Percentiles rank a stretch among this genome's conserved stretches.
Evolutionary conservation across 1,140 invertebrate species (phyloP).

Genomic region (Mylabris phalerata): DNA sequence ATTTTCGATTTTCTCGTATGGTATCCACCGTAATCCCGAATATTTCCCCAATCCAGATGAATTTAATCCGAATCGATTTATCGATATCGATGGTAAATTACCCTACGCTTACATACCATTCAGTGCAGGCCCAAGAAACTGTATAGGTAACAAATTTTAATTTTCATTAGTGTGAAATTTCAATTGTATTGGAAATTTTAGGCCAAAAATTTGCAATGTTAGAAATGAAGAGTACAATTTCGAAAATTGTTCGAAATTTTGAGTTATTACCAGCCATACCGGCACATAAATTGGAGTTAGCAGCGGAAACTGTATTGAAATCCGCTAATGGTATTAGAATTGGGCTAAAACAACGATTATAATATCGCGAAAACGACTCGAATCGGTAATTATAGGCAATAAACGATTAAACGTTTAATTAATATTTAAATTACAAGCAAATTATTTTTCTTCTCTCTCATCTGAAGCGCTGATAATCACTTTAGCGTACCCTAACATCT

Average conservation of each 20-base stretch:
- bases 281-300: not conserved
- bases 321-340: conserved; percentile 1
- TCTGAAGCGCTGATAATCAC: conserved; percentile 37
- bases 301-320: conserved; percentile 4
- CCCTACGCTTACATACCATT: conserved; percentile 50
- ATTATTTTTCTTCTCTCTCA: not conserved
- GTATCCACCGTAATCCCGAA: conserved; percentile 53
- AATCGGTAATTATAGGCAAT: too few species aligned
- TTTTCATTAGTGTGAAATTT: not conserved
- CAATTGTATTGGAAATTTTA: conserved; percentile 13
- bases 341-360: too few species aligned
- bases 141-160: conserved; percentile 43
- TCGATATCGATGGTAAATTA: conserved; percentile 37
- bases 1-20: conserved; percentile 33
- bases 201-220: conserved; percentile 30
- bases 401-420: too few species aligned
- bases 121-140: conserved; percentile 51
- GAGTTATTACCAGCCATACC: not conserved
- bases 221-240: conserved; percentile 24
- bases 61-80: conserved; percentile 64
- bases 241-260: conserved; percentile 23
- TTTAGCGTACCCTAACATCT: conserved; percentile 60
- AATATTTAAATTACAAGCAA: too few species aligned
- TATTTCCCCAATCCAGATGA: conserved; percentile 57
- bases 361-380: too few species aligned